Base-by-base conservation (phyloP, 1,140 invertebrate genomes). In the Nymphalis io region DNA sequence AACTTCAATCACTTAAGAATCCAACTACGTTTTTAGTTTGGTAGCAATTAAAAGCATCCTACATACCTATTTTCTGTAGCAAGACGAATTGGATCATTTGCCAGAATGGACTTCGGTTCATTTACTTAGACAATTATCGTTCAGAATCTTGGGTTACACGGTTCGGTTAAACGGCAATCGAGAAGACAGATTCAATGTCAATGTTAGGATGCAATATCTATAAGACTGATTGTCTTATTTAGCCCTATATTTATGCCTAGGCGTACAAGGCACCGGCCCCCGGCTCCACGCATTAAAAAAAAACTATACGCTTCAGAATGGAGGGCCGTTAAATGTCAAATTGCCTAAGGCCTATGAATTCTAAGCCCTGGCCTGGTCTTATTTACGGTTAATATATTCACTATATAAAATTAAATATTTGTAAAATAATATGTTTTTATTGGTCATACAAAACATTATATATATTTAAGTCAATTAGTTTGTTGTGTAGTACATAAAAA, bases 51-150 rank as follows among this genome's bases (percentile, higher is more conserved):
- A 42, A 40, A 57, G 1, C 15, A 55, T n/a, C 12, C 13, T 48
- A 67, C 44, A 40, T 27, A 6, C 23, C 40, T 51, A 39, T 67
- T 67, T 69, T 21, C 39, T 15, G 10, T 18, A 46, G 21, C 57
- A 42, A 70, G 53, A 65, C 51, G 61, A 58, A 70, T 70, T 38
- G 68, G 27, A 55, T 70, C 53, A 70, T 70, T 70, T 60, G 21
- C 27, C 38, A 40, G 38, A 65, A 70, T 60, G 57, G 40, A 18
- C 10, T 27, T 20, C 61, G 46, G 55, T 33, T 63, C 55, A 60
- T 65, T 70, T 70, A 57, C 38, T 46, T 21, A 55, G 44, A 70
- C 61, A 64, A 70, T 70, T 44, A 27, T 44, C 39, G 42, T 57
- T 33, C 38, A 27, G 61, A 42, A 33, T 66, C 53, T 42, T n/a